A percentile compares a stretch with the other conserved stretches of the same genome.
These are phyloP conservation scores for Thunnus albacares DNA, from an alignment of 2,797 vertebrate genomes.

Conservation along the genomic window DNA sequence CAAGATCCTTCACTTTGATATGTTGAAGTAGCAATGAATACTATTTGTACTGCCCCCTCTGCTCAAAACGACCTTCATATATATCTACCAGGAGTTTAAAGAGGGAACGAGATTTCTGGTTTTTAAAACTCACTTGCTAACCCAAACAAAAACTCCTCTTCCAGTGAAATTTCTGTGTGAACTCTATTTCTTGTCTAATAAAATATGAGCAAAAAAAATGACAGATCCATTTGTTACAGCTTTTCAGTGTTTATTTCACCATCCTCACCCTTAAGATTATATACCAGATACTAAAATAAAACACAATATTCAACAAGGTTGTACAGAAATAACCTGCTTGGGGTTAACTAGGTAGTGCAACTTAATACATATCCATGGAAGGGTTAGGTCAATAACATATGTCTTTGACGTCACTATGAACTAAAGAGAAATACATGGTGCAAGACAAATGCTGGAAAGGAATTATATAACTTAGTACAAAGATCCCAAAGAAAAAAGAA, in stretches of 20 bases:
- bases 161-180: too few species aligned
- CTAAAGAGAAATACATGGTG: slow-evolving; percentile 13
- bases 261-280: slow-evolving; percentile 34
- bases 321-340: slow-evolving; percentile 48
- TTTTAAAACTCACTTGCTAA: neutral
- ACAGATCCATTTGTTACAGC: slow-evolving; percentile 12
- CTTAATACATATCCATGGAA: slow-evolving; percentile 41
- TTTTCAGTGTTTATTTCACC: slow-evolving; percentile 71
- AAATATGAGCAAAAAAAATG: too few species aligned
- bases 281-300: slow-evolving; percentile 50
- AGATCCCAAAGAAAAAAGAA: slow-evolving; percentile 20
- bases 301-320: slow-evolving; percentile 34
- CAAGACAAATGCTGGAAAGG: slow-evolving; percentile 31
- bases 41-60: neutral
- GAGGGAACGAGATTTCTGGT: neutral
- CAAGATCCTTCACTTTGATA: slow-evolving; percentile 19
- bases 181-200: too few species aligned
- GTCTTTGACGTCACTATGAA: slow-evolving; percentile 19
- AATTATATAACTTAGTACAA: slow-evolving; percentile 44
- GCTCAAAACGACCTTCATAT: slow-evolving; percentile 11
- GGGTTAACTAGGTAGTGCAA: slow-evolving; percentile 44
- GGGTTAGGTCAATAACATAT: slow-evolving; percentile 23
- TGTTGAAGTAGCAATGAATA: slow-evolving; percentile 9
- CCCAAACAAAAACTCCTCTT: neutral
- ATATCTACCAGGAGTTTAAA: slow-evolving; percentile 40